Percentiles rank a stretch among this genome's conserved stretches.
Evolutionary conservation across 2,797 vertebrate species (phyloP).

Genomic region (Champsocephalus esox): DNA sequence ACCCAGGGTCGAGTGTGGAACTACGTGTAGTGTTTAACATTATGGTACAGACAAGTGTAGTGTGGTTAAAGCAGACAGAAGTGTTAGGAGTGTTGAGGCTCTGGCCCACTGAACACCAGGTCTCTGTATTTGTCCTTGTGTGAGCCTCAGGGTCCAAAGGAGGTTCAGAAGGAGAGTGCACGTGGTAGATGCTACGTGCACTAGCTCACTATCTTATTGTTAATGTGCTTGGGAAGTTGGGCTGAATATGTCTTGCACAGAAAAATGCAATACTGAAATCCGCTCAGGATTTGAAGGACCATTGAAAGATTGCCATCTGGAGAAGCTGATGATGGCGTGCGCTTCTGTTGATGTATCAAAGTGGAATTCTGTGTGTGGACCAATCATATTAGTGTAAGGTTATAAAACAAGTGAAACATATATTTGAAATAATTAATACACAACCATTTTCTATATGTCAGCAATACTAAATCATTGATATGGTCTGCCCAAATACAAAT

Average conservation of each 20-base stretch:
- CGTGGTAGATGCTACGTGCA: slow-evolving; percentile 36
- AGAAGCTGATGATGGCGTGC: background rate
- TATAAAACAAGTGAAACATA: too few relatives aligned
- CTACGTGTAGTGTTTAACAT: background rate
- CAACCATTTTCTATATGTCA: too few relatives aligned
- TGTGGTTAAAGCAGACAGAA: slow-evolving; percentile 2
- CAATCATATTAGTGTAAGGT: too few relatives aligned
- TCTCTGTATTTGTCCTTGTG: slow-evolving; percentile 30
- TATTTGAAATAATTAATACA: too few relatives aligned
- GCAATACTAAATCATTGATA: too few relatives aligned
- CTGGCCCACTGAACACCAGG: slow-evolving; percentile 37
- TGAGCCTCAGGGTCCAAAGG: slow-evolving; percentile 40
- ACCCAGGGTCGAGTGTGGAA: background rate
- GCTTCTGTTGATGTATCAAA: too few relatives aligned
- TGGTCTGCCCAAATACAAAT: too few relatives aligned
- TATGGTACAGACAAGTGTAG: background rate
- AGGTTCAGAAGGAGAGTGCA: slow-evolving; percentile 26
- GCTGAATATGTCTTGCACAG: slow-evolving; percentile 28
- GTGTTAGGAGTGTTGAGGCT: background rate
- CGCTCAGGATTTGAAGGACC: background rate
- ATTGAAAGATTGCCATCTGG: background rate
- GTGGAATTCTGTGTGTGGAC: too few relatives aligned
- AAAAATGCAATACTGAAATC: slow-evolving; percentile 40
- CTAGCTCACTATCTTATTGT: slow-evolving; percentile 45
- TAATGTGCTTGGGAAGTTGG: slow-evolving; percentile 60